Evolutionary conservation across 1,140 invertebrate genomes (phyloP).

Genomic region (Druon quercuslanigerum): DNA sequence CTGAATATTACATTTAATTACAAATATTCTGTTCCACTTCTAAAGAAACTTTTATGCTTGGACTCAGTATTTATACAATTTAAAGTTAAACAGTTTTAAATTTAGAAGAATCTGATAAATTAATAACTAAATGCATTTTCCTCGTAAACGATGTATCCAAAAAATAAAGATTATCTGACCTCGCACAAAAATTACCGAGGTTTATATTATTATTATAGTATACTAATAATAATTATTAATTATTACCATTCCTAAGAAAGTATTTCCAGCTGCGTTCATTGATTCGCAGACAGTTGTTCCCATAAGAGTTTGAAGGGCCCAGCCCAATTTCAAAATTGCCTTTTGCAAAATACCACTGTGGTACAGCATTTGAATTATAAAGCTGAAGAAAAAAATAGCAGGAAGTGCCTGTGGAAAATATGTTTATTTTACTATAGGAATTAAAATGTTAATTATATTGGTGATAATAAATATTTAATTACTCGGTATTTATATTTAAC

Average conservation of each 20-base stretch:
- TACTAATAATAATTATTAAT: slow-evolving; percentile 11
- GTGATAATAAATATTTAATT: slow-evolving; percentile 25
- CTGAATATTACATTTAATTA: too few relatives aligned
- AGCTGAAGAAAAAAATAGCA: slow-evolving; percentile 94
- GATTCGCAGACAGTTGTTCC: slow-evolving; percentile 95
- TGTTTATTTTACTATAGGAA: too few relatives aligned
- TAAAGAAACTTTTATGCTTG: too few relatives aligned
- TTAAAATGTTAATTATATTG: slow-evolving; percentile 32
- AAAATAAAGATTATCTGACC: too few relatives aligned
- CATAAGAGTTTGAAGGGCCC: slow-evolving; percentile 83
- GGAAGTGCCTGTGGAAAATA: slow-evolving; percentile 81
- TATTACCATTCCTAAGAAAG: slow-evolving; percentile 91
- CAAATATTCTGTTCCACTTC: too few relatives aligned
- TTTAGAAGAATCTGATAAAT: too few relatives aligned
- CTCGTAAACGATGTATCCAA: too few relatives aligned
- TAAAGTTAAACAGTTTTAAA: too few relatives aligned
- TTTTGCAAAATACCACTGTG: slow-evolving; percentile 92
- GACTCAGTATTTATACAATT: too few relatives aligned
- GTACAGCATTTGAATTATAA: slow-evolving; percentile 90
- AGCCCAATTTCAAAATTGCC: slow-evolving; percentile 89
- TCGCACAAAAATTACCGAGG: too few relatives aligned
- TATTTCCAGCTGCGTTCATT: slow-evolving; percentile 91
- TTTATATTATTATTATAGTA: background rate
- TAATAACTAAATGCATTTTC: too few relatives aligned
- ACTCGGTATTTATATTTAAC: slow-evolving; percentile 5